Evolutionary conservation across 64 coral and sea anemone species (phyloP), one percentile per base, ranked within the genome.

Genomic region (Montipora efflorescens): DNA sequence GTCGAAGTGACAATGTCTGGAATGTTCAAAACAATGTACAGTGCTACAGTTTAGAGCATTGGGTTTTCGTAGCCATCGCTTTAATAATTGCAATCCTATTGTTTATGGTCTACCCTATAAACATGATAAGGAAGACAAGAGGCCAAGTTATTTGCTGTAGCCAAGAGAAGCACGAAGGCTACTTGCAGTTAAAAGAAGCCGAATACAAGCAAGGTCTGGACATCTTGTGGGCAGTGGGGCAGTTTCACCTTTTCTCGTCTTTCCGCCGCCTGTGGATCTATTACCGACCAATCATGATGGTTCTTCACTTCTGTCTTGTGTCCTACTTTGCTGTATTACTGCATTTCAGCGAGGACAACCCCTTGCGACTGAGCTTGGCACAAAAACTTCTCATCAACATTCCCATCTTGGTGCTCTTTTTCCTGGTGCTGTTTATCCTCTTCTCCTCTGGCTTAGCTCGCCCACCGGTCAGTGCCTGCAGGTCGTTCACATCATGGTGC

Each of bases 201-300:
- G 98, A 99, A 55, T 99, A 99, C 69, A 94, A 96, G 46, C 95
- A 99, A 77, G 98, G 98, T 3, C 70, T 99, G 12, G 98, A 99
- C 75, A 99, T 99, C 47, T 89, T 99, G 18, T 99, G 98, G 98
- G 98, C 95, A 69, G 98, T 99, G 9, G 98, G 95, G 53, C 98
- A 99, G 76, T 96, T 99, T 67, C 95, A 96, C 80, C 92, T 99
- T 44, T 99, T 99, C 64, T 99, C 98, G 57, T 99, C 98, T 0
- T 99, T 94, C 87, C 87, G 89, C 15, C 84, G 98, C 47, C 68
- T 96, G 45, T 99, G 98, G 98, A 93, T 99, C 9, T 94, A 93
- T 77, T 99, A 99, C 74, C 84, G 92, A 5, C 95, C 98, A 46
- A 94, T 99, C 66, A 95, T 96, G 28, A 90, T 96, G 50, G 92